A percentile compares a stretch with the other conserved stretches of the same genome.
These are phyloP conservation scores for Phoeniculus purpureus DNA, from an alignment of 2,797 vertebrate genomes.

Conservation along the genomic window DNA sequence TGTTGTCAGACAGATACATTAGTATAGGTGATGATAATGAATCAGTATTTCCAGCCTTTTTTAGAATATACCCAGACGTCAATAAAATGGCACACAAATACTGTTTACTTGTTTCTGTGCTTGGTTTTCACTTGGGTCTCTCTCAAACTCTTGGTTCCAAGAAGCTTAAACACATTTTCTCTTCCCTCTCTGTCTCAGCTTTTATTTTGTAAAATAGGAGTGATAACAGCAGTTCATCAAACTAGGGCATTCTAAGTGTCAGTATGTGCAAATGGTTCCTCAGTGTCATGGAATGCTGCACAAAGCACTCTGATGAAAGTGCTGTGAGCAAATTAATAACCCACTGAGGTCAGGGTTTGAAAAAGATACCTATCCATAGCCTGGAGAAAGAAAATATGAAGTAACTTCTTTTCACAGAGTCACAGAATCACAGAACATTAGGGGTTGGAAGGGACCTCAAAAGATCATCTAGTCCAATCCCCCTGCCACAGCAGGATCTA, in stretches of 20 bases:
- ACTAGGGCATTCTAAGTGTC: neutral
- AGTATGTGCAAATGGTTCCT: neutral
- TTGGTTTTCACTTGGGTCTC: neutral
- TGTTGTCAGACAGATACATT: neutral
- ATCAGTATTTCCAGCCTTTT: neutral
- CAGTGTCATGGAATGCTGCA: neutral
- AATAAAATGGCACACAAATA: neutral
- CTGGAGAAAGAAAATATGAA: neutral
- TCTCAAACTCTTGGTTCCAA: neutral
- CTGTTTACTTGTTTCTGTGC: neutral
- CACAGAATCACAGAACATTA: neutral
- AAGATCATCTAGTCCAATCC: too few relatives aligned
- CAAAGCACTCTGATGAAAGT: neutral
- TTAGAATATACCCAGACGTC: neutral
- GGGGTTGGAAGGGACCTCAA: too few relatives aligned
- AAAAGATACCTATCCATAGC: neutral
- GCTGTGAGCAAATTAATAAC: neutral
- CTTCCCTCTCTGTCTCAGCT: neutral
- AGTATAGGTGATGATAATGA: neutral
- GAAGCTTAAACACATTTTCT: neutral
- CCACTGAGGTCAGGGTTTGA: neutral
- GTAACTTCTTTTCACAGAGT: neutral
- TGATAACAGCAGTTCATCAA: neutral
- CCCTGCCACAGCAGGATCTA: too few relatives aligned
- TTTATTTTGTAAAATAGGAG: neutral